phyloP scores from a whole-genome alignment of 1,140 invertebrate species.

The Drosophila kurseongensis region DNA sequence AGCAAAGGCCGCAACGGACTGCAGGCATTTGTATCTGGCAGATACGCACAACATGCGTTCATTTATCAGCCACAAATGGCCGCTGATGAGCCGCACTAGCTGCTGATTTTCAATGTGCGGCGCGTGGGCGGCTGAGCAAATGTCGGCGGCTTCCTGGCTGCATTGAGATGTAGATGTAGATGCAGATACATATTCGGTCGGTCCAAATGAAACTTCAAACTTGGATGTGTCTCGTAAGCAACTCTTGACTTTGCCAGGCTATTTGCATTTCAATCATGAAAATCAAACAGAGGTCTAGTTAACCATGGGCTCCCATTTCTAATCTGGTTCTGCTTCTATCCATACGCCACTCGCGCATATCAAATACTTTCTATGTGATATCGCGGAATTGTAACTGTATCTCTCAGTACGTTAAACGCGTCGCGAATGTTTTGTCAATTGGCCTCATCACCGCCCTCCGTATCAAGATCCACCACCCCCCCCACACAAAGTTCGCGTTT shows the following conservation, averaged over 20 bases:
- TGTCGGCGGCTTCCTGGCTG: slow-evolving; percentile 49
- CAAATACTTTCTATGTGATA: slow-evolving; percentile 50
- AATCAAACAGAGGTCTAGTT: too few species aligned
- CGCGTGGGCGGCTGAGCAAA: slow-evolving; percentile 58
- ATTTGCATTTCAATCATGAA: slow-evolving; percentile 60
- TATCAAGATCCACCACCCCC: slow-evolving; percentile 6
- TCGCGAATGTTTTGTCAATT: slow-evolving; percentile 48
- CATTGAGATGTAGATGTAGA: slow-evolving; percentile 25
- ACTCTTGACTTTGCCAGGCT: slow-evolving; percentile 27
- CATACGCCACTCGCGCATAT: slow-evolving; percentile 18
- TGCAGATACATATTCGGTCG: slow-evolving; percentile 2
- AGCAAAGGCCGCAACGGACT: slow-evolving; percentile 17
- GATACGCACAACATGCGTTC: slow-evolving; percentile 77
- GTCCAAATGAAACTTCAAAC: not conserved
- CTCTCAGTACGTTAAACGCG: slow-evolving; percentile 55
- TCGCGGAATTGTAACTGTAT: slow-evolving; percentile 62
- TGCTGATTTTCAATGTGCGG: slow-evolving; percentile 67
- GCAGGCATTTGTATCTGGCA: slow-evolving; percentile 69
- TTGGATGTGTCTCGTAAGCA: slow-evolving; percentile 12
- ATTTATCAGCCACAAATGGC: slow-evolving; percentile 63
- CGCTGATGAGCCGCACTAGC: slow-evolving; percentile 48
- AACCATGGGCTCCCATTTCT: slow-evolving; percentile 24
- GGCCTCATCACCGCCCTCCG: slow-evolving; percentile 5
- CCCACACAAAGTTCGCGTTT: not conserved
- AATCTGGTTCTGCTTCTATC: slow-evolving; percentile 23